These are phyloP conservation scores for Cyprinodon diabolis DNA, from an alignment of 2,797 vertebrate species.

Conservation along the genomic window DNA sequence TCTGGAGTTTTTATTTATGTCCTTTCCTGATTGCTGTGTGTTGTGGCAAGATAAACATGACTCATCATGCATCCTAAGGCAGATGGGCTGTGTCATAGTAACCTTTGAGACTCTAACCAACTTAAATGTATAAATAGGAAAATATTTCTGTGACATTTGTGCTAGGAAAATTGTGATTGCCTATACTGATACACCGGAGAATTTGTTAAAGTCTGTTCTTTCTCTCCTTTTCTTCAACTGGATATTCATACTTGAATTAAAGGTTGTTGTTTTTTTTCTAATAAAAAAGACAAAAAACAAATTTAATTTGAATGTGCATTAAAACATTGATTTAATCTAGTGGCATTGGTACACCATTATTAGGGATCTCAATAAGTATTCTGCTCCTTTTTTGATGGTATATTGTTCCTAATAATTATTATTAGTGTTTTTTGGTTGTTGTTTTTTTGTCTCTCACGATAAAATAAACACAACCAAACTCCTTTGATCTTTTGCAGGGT, in stretches of 20 bases:
- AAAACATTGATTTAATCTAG: neutral
- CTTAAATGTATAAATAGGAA: neutral
- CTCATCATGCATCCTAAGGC: too few relatives aligned
- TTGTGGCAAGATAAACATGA: too few relatives aligned
- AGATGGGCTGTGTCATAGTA: neutral
- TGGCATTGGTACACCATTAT: neutral
- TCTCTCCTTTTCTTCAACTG: neutral
- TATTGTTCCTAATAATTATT: neutral
- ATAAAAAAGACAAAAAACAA: too few relatives aligned
- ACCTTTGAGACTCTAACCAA: too few relatives aligned
- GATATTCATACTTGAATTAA: neutral
- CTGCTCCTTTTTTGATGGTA: neutral
- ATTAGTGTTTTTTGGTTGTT: neutral
- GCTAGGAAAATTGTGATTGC: neutral
- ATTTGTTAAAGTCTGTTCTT: neutral
- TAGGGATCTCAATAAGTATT: neutral
- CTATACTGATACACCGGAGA: neutral
- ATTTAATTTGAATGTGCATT: neutral
- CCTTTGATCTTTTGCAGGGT: constrained; percentile 32
- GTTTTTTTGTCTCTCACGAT: neutral
- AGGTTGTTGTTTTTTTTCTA: neutral
- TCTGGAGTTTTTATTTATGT: too few relatives aligned
- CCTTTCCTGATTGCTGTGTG: too few relatives aligned
- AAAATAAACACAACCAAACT: constrained; percentile 2
- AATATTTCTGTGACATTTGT: neutral